Conservation (phyloP, 2,797 vertebrate genomes). For the Taenioides sp. region DNA sequence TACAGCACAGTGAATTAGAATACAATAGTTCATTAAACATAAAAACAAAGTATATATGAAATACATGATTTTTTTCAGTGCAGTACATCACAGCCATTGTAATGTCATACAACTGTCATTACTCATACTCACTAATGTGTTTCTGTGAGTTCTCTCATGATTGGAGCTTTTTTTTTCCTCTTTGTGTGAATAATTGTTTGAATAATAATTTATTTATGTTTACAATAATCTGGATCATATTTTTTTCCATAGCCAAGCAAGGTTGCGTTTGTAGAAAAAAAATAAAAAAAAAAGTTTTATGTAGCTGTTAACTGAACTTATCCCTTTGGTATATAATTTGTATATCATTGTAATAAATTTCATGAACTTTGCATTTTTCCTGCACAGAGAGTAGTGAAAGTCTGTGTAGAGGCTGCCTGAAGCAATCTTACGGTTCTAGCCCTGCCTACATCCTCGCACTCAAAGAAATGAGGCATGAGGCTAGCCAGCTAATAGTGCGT, state of each 20-base stretch:
- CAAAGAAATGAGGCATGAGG: constrained; percentile 8
- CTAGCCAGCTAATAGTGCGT: constrained; percentile 20
- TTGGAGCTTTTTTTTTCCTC: background rate
- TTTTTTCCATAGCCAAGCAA: background rate
- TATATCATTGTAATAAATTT: background rate
- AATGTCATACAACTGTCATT: background rate
- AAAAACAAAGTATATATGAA: background rate
- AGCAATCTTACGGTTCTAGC: background rate
- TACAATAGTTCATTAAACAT: background rate
- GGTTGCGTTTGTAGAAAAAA: too few relatives aligned
- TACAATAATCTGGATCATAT: background rate
- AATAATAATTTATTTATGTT: background rate
- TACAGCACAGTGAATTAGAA: background rate
- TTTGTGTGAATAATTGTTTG: background rate
- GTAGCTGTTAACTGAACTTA: background rate
- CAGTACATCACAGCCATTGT: background rate
- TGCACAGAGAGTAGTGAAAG: background rate
- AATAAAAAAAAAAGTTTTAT: too few relatives aligned
- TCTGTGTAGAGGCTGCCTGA: background rate
- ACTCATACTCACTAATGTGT: too few relatives aligned
- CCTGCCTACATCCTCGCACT: background rate
- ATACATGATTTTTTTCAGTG: background rate
- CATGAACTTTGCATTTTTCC: background rate
- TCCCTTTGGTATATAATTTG: background rate
- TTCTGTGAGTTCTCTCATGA: background rate